Evolutionary conservation across 2,113 vertebrate genomes (phyloP).

Genomic region (Syngnathus typhle): DNA sequence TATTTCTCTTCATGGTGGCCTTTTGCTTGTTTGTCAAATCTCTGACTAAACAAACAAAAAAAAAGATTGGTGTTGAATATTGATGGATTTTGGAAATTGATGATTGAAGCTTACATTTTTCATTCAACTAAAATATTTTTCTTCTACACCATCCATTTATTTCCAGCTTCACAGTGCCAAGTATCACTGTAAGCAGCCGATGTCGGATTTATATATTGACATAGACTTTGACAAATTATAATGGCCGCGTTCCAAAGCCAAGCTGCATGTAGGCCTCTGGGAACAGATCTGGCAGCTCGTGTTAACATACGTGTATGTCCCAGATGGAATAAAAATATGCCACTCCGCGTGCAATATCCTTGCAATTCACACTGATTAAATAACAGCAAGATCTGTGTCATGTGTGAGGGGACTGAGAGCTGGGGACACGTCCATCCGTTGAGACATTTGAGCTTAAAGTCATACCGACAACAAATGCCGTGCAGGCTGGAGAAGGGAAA

Average conservation of each 20-base stretch:
- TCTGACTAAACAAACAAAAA: constrained; percentile 23
- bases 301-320: constrained; percentile 22
- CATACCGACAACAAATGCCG: constrained; percentile 1
- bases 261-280: constrained; percentile 29
- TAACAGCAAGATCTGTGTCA: constrained; percentile 32
- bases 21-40: constrained; percentile 50
- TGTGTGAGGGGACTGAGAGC: constrained; percentile 28
- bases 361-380: constrained; percentile 29
- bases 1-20: constrained; percentile 49
- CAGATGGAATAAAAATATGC: constrained; percentile 25
- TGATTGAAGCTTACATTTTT: not conserved
- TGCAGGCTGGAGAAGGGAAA: not conserved
- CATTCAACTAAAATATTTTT: not conserved
- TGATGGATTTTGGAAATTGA: too few species aligned
- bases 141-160: too few species aligned
- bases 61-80: not conserved
- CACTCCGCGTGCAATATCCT: constrained; percentile 2
- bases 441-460: not conserved
- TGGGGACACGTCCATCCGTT: constrained; percentile 12
- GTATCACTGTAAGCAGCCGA: constrained; percentile 12
- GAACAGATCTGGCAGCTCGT: constrained; percentile 22
- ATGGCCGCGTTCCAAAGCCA: constrained; percentile 15
- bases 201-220: constrained; percentile 24
- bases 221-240: constrained; percentile 24
- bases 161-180: constrained; percentile 5